Evolutionary conservation across 2,888 invertebrate genomes (phyloP), one percentile per base, ranked within the genome.

Genomic region (Sarcophaga subvicina): DNA sequence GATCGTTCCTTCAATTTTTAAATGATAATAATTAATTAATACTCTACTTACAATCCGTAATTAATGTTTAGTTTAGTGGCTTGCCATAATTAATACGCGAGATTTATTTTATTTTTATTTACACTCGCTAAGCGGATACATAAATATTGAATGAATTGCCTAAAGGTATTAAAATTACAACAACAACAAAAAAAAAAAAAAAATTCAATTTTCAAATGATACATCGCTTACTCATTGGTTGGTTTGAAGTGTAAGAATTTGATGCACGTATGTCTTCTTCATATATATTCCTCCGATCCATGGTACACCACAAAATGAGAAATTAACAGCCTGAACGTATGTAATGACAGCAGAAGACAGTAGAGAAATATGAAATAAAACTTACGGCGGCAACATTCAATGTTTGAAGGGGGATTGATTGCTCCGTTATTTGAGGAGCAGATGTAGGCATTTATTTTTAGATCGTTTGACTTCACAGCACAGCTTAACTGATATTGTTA

Each of bases 81-180:
- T 54, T 80, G 75, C 67, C 49, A 62, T 85, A 80, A 77, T 80
- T 81, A 80, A 77, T 69, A 77, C 76, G 22, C 49, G 54, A 71
- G 71, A 80, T 85, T 77, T 77, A 80, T 77, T 71, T 54, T n/a
- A 14, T 59, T 71, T 59, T 71, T 77, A 64, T 59, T 63, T 20
- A 27, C 47, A 54, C 54, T 80, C 54, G 37, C 59, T 47, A 80
- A 73, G 77, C 77, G 80, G 85, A 77, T 80, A n/a, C 45, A 63
- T 77, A 80, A 77, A 67, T 77, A 77, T 63, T 62, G 37, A 22
- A 8, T 54, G 54, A 80, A 85, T 37, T 67, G 72, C 80, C 80
- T 81, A 47, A 80, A 77, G 85, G 80, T 72, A 77, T 71, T 71
- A 54, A 73, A 69, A 25, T 66, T 66, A 54, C 54, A 54, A 54